phyloP scores from a whole-genome alignment of 2,797 vertebrate genomes.

The Falco cherrug region DNA sequence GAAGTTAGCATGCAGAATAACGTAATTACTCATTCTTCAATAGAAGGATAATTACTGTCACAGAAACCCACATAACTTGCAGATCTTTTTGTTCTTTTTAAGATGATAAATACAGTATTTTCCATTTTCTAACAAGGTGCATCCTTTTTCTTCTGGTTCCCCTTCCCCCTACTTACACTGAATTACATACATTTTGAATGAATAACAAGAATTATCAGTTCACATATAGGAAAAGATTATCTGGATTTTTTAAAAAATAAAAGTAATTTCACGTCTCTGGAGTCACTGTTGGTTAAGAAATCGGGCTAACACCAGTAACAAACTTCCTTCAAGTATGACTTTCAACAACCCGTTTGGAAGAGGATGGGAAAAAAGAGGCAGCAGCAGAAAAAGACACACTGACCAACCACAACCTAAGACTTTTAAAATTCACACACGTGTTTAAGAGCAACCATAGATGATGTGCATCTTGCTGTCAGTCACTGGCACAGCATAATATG shows the following conservation, averaged over 20 bases:
- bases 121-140: conserved; percentile 49
- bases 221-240: conserved; percentile 6
- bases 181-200: conserved; percentile 35
- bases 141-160: conserved; percentile 40
- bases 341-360: not conserved
- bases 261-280: not conserved
- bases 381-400: not conserved
- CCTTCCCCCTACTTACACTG: not conserved
- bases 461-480: not conserved
- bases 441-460: not conserved
- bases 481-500: not conserved
- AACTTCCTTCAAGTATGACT: not conserved
- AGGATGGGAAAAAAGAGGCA: not conserved
- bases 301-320: not conserved
- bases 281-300: conserved; percentile 14
- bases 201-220: conserved; percentile 29
- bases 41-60: conserved; percentile 64
- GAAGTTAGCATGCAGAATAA: conserved; percentile 51
- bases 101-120: conserved; percentile 69
- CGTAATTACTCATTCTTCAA: conserved; percentile 66
- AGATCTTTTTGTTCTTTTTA: conserved; percentile 70
- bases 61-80: conserved; percentile 62
- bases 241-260: not conserved
- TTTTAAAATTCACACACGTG: not conserved
- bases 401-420: not conserved